Evolutionary conservation across 2,888 invertebrate species (phyloP), one percentile per base, ranked within the genome.

Genomic region (Drosophila engyochracea): DNA sequence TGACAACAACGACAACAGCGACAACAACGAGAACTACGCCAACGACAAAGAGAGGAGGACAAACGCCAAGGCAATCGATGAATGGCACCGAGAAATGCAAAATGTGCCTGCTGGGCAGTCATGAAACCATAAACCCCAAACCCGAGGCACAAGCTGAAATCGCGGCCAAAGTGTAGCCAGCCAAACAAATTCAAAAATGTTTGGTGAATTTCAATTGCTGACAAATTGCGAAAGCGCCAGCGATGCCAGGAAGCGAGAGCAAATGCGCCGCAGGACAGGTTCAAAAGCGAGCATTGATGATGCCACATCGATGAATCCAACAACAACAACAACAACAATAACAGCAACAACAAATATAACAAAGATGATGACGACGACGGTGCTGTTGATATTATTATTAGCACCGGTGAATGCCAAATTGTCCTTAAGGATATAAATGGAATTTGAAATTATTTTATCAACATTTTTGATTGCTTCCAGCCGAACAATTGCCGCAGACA

Each of bases 371-470:
- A 61, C 52, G 47, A 37, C 47, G 47, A 55, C 37, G 53, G 33
- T 60, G 79, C 68, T 81, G 89, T 81, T 90, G 91, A 90, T 90
- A 89, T 86, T 87, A 83, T 89, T 87, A 89, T 87, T 90, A 90
- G 87, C 77, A 89, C 78, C 84, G 85, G 87, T 89, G 85, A 82
- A 90, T 85, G 83, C 74, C 88, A 90, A 90, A 91, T 91, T 90
- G 86, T 91, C 89, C 91, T 90, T 88, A 83, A 91, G 90, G 82
- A 88, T 90, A 86, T 85, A 86, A 91, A 91, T 83, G 80, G 89
- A 89, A 91, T 89, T 90, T 85, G 76, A 89, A 90, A 91, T 89
- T 90, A 90, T 91, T 90, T 87, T 91, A 91, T 89, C 90, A 89
- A 83, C 89, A 91, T 89, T 90, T 90, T 88, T 91, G 91, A 89